Evolutionary conservation across 2,888 invertebrate genomes (phyloP).

Genomic region (Cheilosia impressa): DNA sequence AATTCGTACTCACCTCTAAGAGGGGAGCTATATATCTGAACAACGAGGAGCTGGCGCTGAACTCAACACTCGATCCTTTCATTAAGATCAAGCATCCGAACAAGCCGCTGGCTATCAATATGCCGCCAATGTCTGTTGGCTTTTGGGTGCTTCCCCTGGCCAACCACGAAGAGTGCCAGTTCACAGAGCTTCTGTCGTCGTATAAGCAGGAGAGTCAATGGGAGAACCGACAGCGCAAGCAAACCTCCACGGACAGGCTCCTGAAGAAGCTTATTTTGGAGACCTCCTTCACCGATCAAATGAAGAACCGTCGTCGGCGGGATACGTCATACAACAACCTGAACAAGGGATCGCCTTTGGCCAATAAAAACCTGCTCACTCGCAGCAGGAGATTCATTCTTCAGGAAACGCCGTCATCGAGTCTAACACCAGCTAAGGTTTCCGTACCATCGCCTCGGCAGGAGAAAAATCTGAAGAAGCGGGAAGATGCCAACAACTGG

Average conservation of each 20-base stretch:
- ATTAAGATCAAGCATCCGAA: conserved; percentile 85
- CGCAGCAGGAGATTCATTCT: conserved; percentile 76
- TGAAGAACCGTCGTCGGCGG: conserved; percentile 78
- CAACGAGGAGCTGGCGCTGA: conserved; percentile 85
- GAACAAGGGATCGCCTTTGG: not conserved
- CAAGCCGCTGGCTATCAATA: conserved; percentile 85
- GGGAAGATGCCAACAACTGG: conserved; percentile 78
- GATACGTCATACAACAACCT: conserved; percentile 39
- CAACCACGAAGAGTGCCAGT: conserved; percentile 86
- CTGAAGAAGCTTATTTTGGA: conserved; percentile 81
- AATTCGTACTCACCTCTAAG: conserved; percentile 85
- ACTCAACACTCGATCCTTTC: conserved; percentile 85
- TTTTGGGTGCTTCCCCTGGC: conserved; percentile 90
- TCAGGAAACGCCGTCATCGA: conserved; percentile 74
- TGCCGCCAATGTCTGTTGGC: conserved; percentile 88
- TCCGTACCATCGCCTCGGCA: conserved; percentile 10
- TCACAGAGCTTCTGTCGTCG: conserved; percentile 79
- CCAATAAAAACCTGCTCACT: conserved; percentile 6
- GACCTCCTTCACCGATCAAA: conserved; percentile 78
- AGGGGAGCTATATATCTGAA: conserved; percentile 86
- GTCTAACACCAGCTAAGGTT: conserved; percentile 48
- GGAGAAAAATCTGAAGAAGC: conserved; percentile 73
- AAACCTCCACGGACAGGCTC: conserved; percentile 79
- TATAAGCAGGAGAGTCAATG: conserved; percentile 72
- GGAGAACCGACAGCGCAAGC: conserved; percentile 48